phyloP scores from a whole-genome alignment of 2,888 invertebrate species.

The Agrotis segetum region DNA sequence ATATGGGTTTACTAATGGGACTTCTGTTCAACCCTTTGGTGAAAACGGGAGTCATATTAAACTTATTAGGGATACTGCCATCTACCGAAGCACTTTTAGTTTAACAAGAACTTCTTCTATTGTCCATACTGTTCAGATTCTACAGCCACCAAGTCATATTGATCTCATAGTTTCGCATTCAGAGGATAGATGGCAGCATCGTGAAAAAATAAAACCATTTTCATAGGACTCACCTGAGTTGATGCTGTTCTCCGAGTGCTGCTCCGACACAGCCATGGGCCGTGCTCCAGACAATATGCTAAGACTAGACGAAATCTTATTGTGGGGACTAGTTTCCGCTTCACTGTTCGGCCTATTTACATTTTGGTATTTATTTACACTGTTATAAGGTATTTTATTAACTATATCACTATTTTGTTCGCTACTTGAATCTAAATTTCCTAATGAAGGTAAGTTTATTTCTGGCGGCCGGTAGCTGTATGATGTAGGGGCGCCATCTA shows the following conservation, averaged over 20 bases:
- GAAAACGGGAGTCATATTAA: no score
- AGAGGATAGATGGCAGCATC: constrained; percentile 38
- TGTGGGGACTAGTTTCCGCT: constrained; percentile 90
- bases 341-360: constrained; percentile 88
- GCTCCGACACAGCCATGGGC: constrained; percentile 88
- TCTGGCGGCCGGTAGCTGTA: constrained; percentile 88
- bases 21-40: background rate
- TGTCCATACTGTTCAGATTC: background rate
- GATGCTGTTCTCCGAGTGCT: constrained; percentile 87
- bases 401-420: constrained; percentile 91
- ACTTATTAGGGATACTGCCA: constrained; percentile 23
- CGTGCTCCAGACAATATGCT: constrained; percentile 87
- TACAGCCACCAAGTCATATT: background rate
- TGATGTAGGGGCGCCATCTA: constrained; percentile 87
- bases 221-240: constrained; percentile 80
- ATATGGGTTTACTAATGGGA: no score
- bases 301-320: constrained; percentile 91
- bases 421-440: constrained; percentile 87
- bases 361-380: constrained; percentile 91
- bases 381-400: constrained; percentile 90
- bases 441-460: constrained; percentile 86
- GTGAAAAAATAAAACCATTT: background rate
- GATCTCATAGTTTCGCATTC: background rate
- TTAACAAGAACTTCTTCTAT: background rate
- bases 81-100: background rate